Conservation (phyloP, 2,797 vertebrate species). For the Pagetopsis macropterus region DNA sequence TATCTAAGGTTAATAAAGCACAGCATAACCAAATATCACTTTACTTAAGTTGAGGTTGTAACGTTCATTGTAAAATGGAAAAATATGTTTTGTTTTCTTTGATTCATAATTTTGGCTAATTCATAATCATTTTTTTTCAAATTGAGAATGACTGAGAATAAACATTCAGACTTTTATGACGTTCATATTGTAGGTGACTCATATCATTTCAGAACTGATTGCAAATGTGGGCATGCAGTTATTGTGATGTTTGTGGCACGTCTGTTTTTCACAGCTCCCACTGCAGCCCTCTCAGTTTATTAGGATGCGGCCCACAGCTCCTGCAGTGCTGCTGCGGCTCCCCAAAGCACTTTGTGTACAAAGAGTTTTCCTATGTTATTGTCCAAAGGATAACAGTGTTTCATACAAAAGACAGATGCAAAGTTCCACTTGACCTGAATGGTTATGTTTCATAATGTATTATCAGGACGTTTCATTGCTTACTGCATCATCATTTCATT, state of each 20-base stretch:
- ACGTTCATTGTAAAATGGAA: neutral
- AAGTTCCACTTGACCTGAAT: slow-evolving; percentile 1
- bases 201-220: neutral
- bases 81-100: neutral
- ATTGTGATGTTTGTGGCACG: slow-evolving; percentile 38
- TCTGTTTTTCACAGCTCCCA: slow-evolving; percentile 46
- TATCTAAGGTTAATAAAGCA: neutral
- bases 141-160: neutral
- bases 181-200: neutral
- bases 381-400: slow-evolving; percentile 11
- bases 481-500: neutral
- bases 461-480: slow-evolving; percentile 3
- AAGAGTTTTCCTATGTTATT: neutral
- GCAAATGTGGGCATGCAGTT: slow-evolving; percentile 25
- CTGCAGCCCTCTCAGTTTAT: slow-evolving; percentile 61
- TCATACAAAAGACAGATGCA: neutral
- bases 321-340: slow-evolving; percentile 54
- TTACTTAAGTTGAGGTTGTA: slow-evolving; percentile 6
- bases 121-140: neutral
- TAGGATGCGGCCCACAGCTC: slow-evolving; percentile 68
- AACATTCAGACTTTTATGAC: neutral
- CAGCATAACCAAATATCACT: neutral
- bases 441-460: neutral
- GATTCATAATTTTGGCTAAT: neutral
- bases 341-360: slow-evolving; percentile 19